Conservation (phyloP, 2,113 vertebrate species). For the Rallus limicola region DNA sequence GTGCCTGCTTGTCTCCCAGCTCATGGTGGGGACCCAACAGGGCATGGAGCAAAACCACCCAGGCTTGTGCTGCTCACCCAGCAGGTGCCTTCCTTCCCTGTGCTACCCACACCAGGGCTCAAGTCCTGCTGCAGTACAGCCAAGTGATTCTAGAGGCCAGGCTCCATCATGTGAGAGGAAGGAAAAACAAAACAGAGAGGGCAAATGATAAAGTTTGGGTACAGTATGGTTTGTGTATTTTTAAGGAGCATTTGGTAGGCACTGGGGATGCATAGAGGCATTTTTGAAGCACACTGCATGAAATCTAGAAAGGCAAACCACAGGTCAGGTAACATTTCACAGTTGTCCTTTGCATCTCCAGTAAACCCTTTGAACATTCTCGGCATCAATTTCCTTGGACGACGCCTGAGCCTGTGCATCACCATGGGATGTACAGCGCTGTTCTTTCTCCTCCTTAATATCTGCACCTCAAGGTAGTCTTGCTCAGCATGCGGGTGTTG, state of each 20-base stretch:
- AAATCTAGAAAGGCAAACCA: not conserved
- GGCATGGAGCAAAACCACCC: not conserved
- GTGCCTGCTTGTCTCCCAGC: too few species aligned
- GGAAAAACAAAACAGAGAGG: not conserved
- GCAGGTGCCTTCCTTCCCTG: accelerated
- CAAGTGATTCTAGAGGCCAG: not conserved
- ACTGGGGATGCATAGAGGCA: not conserved
- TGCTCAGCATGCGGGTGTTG: not conserved
- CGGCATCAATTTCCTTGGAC: conserved; percentile 85
- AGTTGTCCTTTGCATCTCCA: conserved; percentile 44
- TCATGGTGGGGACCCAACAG: accelerated
- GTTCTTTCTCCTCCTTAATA: conserved; percentile 89
- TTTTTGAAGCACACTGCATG: not conserved
- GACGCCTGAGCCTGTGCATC: conserved; percentile 82
- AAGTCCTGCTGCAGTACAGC: not conserved
- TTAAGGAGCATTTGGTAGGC: not conserved
- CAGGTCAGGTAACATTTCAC: not conserved
- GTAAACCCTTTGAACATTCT: conserved; percentile 91
- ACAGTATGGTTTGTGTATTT: not conserved
- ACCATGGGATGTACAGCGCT: conserved; percentile 84
- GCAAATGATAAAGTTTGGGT: not conserved
- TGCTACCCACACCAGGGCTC: not conserved
- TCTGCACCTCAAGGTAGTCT: conserved; percentile 89
- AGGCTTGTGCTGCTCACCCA: not conserved
- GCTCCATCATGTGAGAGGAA: not conserved